Base-by-base conservation (phyloP, 2,113 vertebrate species). In the Taxidea taxus region DNA sequence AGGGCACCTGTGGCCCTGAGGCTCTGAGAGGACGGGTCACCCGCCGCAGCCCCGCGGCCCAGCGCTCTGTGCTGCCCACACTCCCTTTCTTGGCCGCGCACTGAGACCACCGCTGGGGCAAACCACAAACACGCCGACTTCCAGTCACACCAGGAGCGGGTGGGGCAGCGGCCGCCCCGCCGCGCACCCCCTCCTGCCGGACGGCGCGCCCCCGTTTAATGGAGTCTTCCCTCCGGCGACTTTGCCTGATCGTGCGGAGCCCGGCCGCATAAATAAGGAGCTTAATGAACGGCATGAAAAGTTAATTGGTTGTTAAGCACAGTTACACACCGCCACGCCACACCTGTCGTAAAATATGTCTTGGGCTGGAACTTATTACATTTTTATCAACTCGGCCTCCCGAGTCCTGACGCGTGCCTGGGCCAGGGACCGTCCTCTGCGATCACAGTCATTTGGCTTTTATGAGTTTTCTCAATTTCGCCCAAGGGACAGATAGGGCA, bases 221-320 rank as follows among this genome's bases (percentile, higher is more conserved):
- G 82, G 74, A 58, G 75, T 70, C 92, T 89, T 94, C 75, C 90
- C 94, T 91, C 96, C 92, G 31, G 77, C 25, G 92, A 94, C 85
- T 81, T n/a, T 0, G 23, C 58, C 90, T 4, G 3, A 0, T 2
- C 0, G 4, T 23, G 60, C 82, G 56, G 95, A n/a, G 82, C 97
- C 80, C 68, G 31, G 96, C 94, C 98, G 97, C 97, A 78, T 98
- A 95, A 97, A 98, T 97, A 94, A 96, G 66, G 98, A 96, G 81
- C 95, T 97, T 98, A 98, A 98, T 85, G 96, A 98, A 87, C 87
- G 62, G 97, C 97, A 81, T 93, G 96, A 95, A 95, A 98, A 98
- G 94, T 97, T 98, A 97, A 98, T 98, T 98, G 98, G 97, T 97
- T 82, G 83, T 92, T 92, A 90, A 96, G 97, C 96, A 70, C 39